Base-by-base conservation (phyloP, 2,113 vertebrate genomes). In the Gavia stellata region DNA sequence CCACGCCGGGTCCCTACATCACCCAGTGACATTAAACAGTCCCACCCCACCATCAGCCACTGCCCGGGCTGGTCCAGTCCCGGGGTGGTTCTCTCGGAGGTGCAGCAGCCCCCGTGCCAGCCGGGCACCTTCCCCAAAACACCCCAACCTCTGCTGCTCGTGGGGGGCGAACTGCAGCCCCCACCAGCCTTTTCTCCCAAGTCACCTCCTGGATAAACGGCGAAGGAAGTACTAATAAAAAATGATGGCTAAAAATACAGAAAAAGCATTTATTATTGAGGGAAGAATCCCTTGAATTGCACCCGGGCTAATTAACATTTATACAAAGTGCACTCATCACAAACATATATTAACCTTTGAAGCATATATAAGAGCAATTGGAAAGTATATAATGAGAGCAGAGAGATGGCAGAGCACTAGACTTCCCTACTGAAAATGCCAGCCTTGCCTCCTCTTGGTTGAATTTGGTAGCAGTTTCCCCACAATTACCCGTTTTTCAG, bases 321-420 rank as follows among this genome's bases (percentile, higher is more conserved):
- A 68, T 52, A 88, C 92, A 59, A 88, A 96, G 84, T 70, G 72
- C 84, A 79, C 95, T 95, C 94, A 63, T 97, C 96, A 95, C 89
- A 93, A 96, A 93, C 94, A 93, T 79, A 84, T 19, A 96, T 96
- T 97, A 96, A 96, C 97, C 96, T 97, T 94, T 91, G 95, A 92
- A 74, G 93, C 83, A 73, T 55, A 88, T 38, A 49, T n/a, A 92
- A 96, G 92, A 93, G 94, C 92, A 82, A 42, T 13, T 58, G 77
- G 42, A 28, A 97, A 88, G 88, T 80, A 83, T 28, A 24, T 90
- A 89, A 92, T 17, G 80, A 92, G 85, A 94, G 96, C 29, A 10
- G 83, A 75, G 93, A 88, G 63, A 72, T 26, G 12, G 24, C 67
- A 14, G 79, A 94, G 85, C 87, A 65, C n/a, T 15, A 81, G 72